Percentiles rank a stretch among this genome's conserved stretches.
These are phyloP conservation scores for Digitonthophagus gazella DNA, from an alignment of 2,888 invertebrate genomes.

Conservation along the genomic window DNA sequence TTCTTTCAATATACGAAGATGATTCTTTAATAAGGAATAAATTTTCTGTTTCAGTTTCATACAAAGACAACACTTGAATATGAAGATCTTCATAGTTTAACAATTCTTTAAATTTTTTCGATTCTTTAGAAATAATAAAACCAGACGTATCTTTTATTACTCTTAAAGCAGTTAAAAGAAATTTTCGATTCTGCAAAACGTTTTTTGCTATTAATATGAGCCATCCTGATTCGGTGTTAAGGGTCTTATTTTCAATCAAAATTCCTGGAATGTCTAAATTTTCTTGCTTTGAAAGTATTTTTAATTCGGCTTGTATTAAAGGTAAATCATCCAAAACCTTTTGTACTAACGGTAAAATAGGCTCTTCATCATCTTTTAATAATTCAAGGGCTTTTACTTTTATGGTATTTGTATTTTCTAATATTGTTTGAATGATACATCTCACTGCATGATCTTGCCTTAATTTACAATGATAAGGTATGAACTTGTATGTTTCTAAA, in stretches of 20 bases:
- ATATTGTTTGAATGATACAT: constrained; percentile 64
- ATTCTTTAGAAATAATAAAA: constrained; percentile 25
- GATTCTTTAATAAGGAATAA: constrained; percentile 8
- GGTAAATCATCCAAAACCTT: constrained; percentile 67
- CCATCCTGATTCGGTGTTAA: constrained; percentile 45
- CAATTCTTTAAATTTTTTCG: constrained; percentile 8
- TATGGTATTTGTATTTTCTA: constrained; percentile 66
- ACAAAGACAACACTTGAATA: not conserved
- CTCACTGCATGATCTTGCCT: constrained; percentile 51
- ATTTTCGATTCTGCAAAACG: constrained; percentile 3
- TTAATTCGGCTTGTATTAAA: constrained; percentile 65
- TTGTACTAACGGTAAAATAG: constrained; percentile 56
- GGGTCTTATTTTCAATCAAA: constrained; percentile 61
- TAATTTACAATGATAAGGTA: constrained; percentile 57
- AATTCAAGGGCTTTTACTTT: constrained; percentile 62
- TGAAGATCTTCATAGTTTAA: not conserved
- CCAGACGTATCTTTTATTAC: constrained; percentile 13
- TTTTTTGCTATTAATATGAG: constrained; percentile 36
- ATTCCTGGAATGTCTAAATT: constrained; percentile 56
- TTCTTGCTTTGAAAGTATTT: constrained; percentile 56
- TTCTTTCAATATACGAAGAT: not conserved
- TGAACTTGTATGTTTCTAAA: constrained; percentile 71
- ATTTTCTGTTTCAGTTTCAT: constrained; percentile 15
- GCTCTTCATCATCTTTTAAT: constrained; percentile 29
- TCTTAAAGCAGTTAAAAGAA: constrained; percentile 10